These are phyloP conservation scores for Synaphobranchus kaupii DNA, from an alignment of 2,797 vertebrate genomes.

Conservation along the genomic window DNA sequence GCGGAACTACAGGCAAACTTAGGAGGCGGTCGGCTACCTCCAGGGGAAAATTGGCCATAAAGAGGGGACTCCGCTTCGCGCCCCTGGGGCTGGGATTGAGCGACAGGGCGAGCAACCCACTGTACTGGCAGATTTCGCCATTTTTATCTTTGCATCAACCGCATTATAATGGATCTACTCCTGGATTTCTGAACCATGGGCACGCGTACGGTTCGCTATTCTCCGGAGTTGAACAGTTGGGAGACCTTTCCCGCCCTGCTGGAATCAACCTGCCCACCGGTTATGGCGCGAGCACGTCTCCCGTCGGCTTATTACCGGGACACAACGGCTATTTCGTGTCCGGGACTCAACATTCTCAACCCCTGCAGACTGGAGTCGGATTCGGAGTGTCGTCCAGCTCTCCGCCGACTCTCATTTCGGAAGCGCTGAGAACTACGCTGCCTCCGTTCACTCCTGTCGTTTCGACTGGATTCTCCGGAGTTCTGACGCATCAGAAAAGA, in stretches of 20 bases:
- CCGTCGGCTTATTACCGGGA: conserved; percentile 71
- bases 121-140: conserved; percentile 79
- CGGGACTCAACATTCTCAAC: conserved; percentile 64
- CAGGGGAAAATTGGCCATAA: conserved; percentile 74
- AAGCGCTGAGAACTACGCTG: conserved; percentile 70
- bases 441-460: conserved; percentile 64
- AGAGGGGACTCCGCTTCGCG: conserved; percentile 75
- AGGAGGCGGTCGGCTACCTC: conserved; percentile 77
- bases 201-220: conserved; percentile 70
- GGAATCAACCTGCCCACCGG: conserved; percentile 66
- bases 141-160: conserved; percentile 75
- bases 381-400: conserved; percentile 57
- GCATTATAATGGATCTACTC: conserved; percentile 70
- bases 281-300: conserved; percentile 71
- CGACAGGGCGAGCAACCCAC: conserved; percentile 66
- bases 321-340: conserved; percentile 73
- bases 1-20: conserved; percentile 78
- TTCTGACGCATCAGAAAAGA: conserved; percentile 72
- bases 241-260: conserved; percentile 66
- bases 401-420: conserved; percentile 65
- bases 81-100: conserved; percentile 70
- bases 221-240: conserved; percentile 69
- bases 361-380: conserved; percentile 57
- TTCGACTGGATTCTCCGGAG: conserved; percentile 63
- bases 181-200: conserved; percentile 69